A percentile compares a stretch with the other conserved stretches of the same genome.
phyloP scores from a whole-genome alignment of 1,140 invertebrate genomes.

The Achroia grisella region DNA sequence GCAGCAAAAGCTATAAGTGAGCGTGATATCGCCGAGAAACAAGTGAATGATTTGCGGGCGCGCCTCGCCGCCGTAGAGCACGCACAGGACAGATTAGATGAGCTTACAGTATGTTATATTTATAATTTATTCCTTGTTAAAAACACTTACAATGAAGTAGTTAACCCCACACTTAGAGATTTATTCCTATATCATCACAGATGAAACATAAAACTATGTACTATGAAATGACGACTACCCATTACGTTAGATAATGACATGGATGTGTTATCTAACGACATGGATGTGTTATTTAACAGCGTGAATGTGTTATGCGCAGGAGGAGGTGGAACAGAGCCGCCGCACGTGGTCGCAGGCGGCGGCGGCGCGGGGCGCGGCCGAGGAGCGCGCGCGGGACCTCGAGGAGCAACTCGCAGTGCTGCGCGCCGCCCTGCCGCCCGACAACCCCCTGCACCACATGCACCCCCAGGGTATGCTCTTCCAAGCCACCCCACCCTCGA shows the following conservation, averaged over 20 bases:
- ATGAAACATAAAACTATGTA: too few relatives aligned
- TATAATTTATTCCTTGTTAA: constrained; percentile 1
- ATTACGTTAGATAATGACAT: too few relatives aligned
- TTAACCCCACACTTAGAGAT: too few relatives aligned
- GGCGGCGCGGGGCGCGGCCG: constrained; percentile 75
- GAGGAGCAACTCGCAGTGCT: constrained; percentile 79
- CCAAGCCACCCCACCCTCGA: too few relatives aligned
- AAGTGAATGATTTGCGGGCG: constrained; percentile 35
- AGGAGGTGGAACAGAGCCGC: constrained; percentile 79
- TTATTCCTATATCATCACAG: too few relatives aligned
- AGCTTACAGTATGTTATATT: constrained; percentile 34
- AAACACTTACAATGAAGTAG: too few relatives aligned
- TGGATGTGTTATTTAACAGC: too few relatives aligned
- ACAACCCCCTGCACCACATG: constrained; percentile 68
- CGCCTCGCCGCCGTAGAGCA: constrained; percentile 50
- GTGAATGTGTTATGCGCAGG: constrained; percentile 48
- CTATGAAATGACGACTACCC: too few relatives aligned
- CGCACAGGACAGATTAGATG: constrained; percentile 61
- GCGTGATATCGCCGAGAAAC: constrained; percentile 42
- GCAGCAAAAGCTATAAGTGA: constrained; percentile 38
- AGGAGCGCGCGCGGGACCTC: constrained; percentile 78
- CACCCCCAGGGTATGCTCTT: constrained; percentile 76
- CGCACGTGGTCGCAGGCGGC: constrained; percentile 77
- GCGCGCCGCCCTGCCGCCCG: constrained; percentile 73
- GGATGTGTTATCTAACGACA: too few relatives aligned